Conservation (phyloP, 2,113 vertebrate species). For the Helogale parvula region DNA sequence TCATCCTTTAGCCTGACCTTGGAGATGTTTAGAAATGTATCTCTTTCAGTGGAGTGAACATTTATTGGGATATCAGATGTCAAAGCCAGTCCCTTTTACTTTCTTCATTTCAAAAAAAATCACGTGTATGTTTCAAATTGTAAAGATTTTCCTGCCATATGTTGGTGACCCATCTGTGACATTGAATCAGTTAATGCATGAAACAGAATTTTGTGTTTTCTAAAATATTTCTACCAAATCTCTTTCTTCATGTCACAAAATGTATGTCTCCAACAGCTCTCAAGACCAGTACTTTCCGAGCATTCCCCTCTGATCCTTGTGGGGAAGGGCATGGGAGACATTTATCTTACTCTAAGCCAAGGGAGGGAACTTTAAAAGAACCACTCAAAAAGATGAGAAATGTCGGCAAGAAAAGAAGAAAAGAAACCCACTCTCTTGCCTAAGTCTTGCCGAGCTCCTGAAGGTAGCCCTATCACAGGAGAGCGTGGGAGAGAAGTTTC, state of each 20-base stretch:
- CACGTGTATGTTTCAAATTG: background rate
- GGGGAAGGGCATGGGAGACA: background rate
- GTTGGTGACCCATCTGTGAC: background rate
- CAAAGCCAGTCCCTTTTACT: background rate
- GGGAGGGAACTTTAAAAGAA: background rate
- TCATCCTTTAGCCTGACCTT: background rate
- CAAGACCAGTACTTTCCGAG: background rate
- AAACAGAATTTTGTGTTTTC: background rate
- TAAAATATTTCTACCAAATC: background rate
- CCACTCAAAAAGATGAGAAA: background rate
- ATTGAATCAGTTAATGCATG: background rate
- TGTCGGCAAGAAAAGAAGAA: background rate
- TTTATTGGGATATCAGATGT: background rate
- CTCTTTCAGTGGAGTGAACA: background rate
- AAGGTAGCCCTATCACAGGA: too few relatives aligned
- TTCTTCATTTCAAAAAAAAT: background rate
- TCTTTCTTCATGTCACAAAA: background rate
- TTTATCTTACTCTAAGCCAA: background rate
- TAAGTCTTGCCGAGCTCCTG: background rate
- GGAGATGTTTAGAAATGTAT: background rate
- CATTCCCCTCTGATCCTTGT: background rate
- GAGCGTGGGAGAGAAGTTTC: background rate
- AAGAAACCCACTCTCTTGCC: too few relatives aligned
- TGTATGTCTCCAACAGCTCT: background rate
- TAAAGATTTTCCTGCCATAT: background rate